Base-by-base conservation (phyloP, 1,140 invertebrate species). In the Episyrphus balteatus region DNA sequence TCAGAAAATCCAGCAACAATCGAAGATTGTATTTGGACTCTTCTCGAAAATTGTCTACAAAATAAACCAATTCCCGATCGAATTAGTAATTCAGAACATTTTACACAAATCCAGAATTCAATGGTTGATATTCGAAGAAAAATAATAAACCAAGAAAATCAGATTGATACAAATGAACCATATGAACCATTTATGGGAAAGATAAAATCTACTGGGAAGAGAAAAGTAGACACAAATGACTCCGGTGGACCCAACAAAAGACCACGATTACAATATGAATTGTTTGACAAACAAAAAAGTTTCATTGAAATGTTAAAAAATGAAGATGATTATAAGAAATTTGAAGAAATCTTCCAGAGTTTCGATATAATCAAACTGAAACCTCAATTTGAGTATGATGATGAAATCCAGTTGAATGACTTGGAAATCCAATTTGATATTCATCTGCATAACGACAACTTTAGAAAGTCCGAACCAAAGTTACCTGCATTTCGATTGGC, bases 371-470 rank as follows among this genome's bases (percentile, higher is more conserved):
- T 66, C 1, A 40, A 57, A 42, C 42, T 66, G 13, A 46, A 7
- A 14, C 18, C 44, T 9, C 17, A 26, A 1, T 17, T 13, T 14
- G 18, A 17, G 15, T 36, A 18, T 11, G 43, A 52, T 11, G 21
- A 56, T 1, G 1, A 19, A 1, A 6, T 19, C 9, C 14, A 32
- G 2, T 10, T 1, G 5, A 42, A 44, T 11, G 37, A 12, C n/a
- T 44, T 59, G 0, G 30, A 49, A 1, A 59, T 66, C n/a, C 47
- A 26, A n/a, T 66, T 66, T 41, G 63, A 66, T 54, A 31, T 66
- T 19, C 53, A 66, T 53, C 42, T 64, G 1, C 63, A 62, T 34
- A 63, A 62, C 19, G 51, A 57, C 11, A 61, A 61, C 0, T 66
- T 64, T 19, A 51, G 45, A 6, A 58, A 62, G 26, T 57, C 64